Conservation (phyloP, 2,888 invertebrate genomes). For the Epistrophella euchroma region DNA sequence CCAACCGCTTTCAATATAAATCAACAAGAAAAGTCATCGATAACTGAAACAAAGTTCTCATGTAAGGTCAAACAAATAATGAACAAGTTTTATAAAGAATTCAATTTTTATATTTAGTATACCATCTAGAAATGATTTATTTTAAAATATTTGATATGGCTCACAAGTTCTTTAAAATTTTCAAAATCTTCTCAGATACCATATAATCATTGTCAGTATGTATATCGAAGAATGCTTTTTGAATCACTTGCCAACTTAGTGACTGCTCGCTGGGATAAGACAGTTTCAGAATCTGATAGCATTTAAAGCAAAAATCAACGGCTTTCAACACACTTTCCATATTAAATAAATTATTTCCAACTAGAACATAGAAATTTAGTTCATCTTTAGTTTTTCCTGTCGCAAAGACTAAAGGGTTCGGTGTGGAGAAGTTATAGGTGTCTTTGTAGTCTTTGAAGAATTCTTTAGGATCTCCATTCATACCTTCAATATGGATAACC, state of each 20-base stretch:
- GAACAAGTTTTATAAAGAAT: too few relatives aligned
- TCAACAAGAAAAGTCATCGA: too few relatives aligned
- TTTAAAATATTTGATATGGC: neutral
- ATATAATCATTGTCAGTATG: neutral
- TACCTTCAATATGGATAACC: slow-evolving; percentile 27
- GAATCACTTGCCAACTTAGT: slow-evolving; percentile 14
- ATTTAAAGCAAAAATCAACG: slow-evolving; percentile 58
- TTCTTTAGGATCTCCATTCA: neutral
- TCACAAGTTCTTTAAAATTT: slow-evolving; percentile 29
- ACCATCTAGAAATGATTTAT: too few relatives aligned
- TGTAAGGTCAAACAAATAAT: too few relatives aligned
- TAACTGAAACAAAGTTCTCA: too few relatives aligned
- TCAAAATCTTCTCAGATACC: neutral
- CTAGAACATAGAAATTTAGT: slow-evolving; percentile 20
- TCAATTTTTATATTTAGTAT: too few relatives aligned
- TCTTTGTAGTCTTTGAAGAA: slow-evolving; percentile 8
- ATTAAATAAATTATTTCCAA: slow-evolving; percentile 13
- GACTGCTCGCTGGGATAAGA: neutral
- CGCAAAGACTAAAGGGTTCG: neutral
- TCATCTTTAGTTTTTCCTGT: neutral
- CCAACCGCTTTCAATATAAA: too few relatives aligned
- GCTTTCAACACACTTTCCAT: slow-evolving; percentile 19
- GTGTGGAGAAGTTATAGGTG: neutral
- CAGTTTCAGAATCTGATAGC: slow-evolving; percentile 13
- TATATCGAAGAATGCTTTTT: slow-evolving; percentile 29